Percentiles rank a stretch among this genome's conserved stretches.
Evolutionary conservation across 2,113 vertebrate species (phyloP).

Genomic region (Percina caprodes): DNA sequence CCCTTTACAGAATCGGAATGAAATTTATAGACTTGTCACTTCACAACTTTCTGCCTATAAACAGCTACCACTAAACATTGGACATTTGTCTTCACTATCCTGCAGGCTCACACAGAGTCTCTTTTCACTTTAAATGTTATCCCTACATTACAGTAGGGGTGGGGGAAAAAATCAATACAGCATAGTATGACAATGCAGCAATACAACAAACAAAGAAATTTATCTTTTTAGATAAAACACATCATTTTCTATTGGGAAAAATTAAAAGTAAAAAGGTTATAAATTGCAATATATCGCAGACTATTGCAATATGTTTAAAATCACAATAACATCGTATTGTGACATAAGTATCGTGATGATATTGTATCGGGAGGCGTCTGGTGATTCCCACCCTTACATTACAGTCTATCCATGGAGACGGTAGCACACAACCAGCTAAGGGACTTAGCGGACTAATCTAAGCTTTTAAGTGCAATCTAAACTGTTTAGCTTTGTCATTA

Average conservation of each 20-base stretch:
- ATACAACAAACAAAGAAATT: no score
- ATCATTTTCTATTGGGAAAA: no score
- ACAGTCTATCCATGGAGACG: neutral
- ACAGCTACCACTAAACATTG: conserved; percentile 2
- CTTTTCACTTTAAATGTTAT: conserved; percentile 12
- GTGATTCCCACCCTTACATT: neutral
- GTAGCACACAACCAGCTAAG: neutral
- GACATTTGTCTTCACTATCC: neutral
- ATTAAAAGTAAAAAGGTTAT: no score
- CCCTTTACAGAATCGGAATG: conserved; percentile 7
- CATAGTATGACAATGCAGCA: no score
- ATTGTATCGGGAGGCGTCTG: no score
- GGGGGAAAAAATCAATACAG: no score
- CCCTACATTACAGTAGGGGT: neutral
- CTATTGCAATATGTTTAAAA: no score
- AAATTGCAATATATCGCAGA: no score
- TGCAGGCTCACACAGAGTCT: neutral
- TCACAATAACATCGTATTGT: no score
- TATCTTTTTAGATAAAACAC: no score
- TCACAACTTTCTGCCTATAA: neutral
- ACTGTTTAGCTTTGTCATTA: conserved; percentile 1
- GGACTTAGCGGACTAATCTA: conserved; percentile 26
- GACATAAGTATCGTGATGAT: no score
- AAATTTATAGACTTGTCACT: neutral
- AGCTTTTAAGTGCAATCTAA: conserved; percentile 33